A percentile compares a stretch with the other conserved stretches of the same genome.
Conservation (phyloP, 2,113 vertebrate species). For the Leucoraja erinaceus region DNA sequence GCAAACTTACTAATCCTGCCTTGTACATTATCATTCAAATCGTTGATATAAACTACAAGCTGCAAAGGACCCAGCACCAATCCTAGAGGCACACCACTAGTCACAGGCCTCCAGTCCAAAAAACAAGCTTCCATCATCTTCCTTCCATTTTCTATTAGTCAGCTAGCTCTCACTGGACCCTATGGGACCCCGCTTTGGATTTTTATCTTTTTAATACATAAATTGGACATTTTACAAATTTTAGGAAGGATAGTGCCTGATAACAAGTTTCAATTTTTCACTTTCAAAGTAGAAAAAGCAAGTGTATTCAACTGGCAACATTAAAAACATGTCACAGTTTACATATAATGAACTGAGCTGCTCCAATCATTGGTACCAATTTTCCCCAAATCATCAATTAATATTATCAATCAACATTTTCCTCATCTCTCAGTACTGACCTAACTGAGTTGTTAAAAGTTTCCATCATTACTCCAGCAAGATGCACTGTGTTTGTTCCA, state of each 20-base stretch:
- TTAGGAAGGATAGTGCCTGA: neutral
- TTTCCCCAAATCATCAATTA: neutral
- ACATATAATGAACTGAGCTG: neutral
- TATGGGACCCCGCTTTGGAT: neutral
- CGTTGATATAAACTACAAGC: too few relatives aligned
- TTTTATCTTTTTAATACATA: neutral
- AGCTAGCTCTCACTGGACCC: too few relatives aligned
- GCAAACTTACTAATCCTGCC: too few relatives aligned
- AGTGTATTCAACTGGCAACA: neutral
- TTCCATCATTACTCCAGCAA: constrained; percentile 56
- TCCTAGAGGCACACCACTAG: too few relatives aligned
- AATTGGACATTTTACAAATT: neutral
- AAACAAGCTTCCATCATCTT: too few relatives aligned
- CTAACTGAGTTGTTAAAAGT: constrained; percentile 58
- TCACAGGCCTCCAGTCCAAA: too few relatives aligned
- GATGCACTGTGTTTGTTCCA: constrained; percentile 25
- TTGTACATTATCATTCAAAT: too few relatives aligned
- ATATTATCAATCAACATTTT: neutral
- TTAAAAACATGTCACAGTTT: neutral
- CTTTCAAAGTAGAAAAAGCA: neutral
- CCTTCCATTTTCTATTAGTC: too few relatives aligned
- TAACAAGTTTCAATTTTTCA: neutral
- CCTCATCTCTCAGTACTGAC: constrained; percentile 47
- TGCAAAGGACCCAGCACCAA: too few relatives aligned
- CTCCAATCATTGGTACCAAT: neutral